Conservation (phyloP, 2,888 invertebrate genomes). For the Tachina fera region DNA sequence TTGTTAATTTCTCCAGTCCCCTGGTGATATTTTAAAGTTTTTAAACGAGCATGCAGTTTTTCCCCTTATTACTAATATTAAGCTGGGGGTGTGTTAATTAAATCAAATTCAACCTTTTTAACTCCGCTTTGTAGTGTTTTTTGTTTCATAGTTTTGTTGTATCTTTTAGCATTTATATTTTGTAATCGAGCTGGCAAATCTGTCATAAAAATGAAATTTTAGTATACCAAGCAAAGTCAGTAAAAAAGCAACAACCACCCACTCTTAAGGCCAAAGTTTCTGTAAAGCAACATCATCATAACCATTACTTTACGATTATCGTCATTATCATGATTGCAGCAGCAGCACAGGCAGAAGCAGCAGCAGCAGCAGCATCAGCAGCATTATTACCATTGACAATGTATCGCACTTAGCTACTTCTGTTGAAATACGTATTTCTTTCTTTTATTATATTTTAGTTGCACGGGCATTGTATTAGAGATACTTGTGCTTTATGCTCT, state of each 20-base stretch:
- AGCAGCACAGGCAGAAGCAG: background rate
- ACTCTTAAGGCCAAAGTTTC: constrained; percentile 21
- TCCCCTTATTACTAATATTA: background rate
- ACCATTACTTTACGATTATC: constrained; percentile 46
- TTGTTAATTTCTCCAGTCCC: constrained; percentile 74
- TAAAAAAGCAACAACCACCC: constrained; percentile 45
- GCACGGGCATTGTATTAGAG: constrained; percentile 28
- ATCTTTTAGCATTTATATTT: constrained; percentile 61
- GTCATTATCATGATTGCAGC: constrained; percentile 46
- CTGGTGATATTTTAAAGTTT: constrained; percentile 79
- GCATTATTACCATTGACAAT: constrained; percentile 1
- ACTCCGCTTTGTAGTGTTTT: constrained; percentile 33
- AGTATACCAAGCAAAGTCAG: constrained; percentile 42
- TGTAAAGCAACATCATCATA: constrained; percentile 29
- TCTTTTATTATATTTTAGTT: constrained; percentile 35
- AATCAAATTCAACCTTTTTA: constrained; percentile 77
- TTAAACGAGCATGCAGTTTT: constrained; percentile 43
- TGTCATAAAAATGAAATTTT: constrained; percentile 80
- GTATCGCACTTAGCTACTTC: constrained; percentile 34
- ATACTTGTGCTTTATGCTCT: constrained; percentile 71
- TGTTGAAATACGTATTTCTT: constrained; percentile 50
- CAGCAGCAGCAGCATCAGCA: constrained; percentile 3
- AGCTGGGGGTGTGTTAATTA: constrained; percentile 76
- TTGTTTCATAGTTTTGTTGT: constrained; percentile 32
- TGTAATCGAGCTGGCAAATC: constrained; percentile 81